phyloP scores from a whole-genome alignment of 2,888 invertebrate genomes.

The Xanthorhoe spadicearia region DNA sequence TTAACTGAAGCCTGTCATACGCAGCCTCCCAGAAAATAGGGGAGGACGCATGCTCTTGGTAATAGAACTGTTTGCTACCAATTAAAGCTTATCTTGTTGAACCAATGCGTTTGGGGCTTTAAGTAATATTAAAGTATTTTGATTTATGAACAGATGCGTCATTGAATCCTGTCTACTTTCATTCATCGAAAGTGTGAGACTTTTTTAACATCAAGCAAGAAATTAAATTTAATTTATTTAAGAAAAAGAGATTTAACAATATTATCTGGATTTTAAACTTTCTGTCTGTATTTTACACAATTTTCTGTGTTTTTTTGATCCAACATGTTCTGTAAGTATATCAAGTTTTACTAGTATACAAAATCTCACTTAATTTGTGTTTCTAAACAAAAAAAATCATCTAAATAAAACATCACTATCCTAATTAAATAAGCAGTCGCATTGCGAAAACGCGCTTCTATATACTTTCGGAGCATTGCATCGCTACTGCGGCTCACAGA shows the following conservation, averaged over 20 bases:
- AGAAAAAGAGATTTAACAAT: too few species aligned
- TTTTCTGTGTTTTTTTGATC: neutral
- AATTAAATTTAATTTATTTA: neutral
- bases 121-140: neutral
- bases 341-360: too few species aligned
- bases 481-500: slow-evolving; percentile 52
- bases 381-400: slow-evolving; percentile 1
- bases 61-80: slow-evolving; percentile 19
- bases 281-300: too few species aligned
- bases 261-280: neutral
- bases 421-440: slow-evolving; percentile 30
- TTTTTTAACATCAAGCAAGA: neutral
- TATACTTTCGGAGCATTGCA: slow-evolving; percentile 48
- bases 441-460: slow-evolving; percentile 38
- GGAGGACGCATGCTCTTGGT: slow-evolving; percentile 48
- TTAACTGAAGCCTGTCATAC: slow-evolving; percentile 79
- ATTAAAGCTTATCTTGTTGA: slow-evolving; percentile 18
- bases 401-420: slow-evolving; percentile 13
- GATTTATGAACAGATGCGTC: slow-evolving; percentile 8
- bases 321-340: neutral
- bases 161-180: neutral
- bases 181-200: neutral
- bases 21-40: slow-evolving; percentile 70
- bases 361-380: too few species aligned
- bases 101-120: slow-evolving; percentile 7